Evolutionary conservation across 2,797 vertebrate species (phyloP).

Genomic region (Parotocinclus haroldoi): DNA sequence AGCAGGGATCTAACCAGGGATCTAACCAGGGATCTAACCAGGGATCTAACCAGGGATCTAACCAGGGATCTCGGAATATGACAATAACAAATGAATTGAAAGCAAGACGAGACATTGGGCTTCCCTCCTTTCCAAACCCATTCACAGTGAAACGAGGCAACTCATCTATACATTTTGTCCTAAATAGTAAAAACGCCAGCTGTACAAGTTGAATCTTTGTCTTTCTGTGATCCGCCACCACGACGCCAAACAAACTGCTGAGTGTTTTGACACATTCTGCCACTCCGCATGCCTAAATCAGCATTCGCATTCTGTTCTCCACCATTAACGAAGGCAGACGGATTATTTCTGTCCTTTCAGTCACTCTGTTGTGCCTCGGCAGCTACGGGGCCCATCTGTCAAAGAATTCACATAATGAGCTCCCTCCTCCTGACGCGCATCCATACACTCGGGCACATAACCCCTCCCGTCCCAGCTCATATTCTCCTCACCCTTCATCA

Average conservation of each 20-base stretch:
- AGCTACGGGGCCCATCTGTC: slow-evolving; percentile 65
- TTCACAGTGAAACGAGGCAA: background rate
- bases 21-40: too few relatives aligned
- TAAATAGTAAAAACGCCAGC: slow-evolving; percentile 16
- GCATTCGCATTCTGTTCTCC: slow-evolving; percentile 46
- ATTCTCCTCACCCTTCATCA: slow-evolving; percentile 30
- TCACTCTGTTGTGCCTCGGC: slow-evolving; percentile 43
- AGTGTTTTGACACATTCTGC: slow-evolving; percentile 55
- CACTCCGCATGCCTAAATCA: slow-evolving; percentile 46
- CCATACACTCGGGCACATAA: slow-evolving; percentile 20
- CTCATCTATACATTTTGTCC: slow-evolving; percentile 2
- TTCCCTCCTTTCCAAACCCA: background rate
- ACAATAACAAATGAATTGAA: too few relatives aligned
- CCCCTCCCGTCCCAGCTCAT: slow-evolving; percentile 36
- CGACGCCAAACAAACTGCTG: slow-evolving; percentile 43
- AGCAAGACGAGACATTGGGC: slow-evolving; percentile 3
- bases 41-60: too few relatives aligned
- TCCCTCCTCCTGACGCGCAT: slow-evolving; percentile 29
- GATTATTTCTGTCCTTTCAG: slow-evolving; percentile 48
- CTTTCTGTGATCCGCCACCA: slow-evolving; percentile 25
- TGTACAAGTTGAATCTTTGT: slow-evolving; percentile 2
- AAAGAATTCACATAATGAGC: slow-evolving; percentile 66
- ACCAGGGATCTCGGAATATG: too few relatives aligned
- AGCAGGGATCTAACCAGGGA: too few relatives aligned
- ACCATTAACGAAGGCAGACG: slow-evolving; percentile 47